Conservation (phyloP, 2,113 vertebrate species). For the Neomonachus schauinslandi region DNA sequence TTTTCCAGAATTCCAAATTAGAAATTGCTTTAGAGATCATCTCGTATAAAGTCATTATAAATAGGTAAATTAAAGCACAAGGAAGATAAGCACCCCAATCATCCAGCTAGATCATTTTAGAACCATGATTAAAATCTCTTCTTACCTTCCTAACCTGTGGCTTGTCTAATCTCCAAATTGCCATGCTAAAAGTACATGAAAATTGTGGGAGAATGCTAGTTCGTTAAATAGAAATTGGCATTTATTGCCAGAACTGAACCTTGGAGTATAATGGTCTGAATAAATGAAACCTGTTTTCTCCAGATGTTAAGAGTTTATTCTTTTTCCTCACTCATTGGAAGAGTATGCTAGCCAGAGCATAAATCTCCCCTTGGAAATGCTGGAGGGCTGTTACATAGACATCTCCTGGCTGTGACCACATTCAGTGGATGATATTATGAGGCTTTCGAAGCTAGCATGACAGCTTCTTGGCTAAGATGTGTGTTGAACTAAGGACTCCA, state of each 20-base stretch:
- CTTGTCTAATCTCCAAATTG: not conserved
- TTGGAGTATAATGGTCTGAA: not conserved
- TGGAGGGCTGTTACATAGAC: not conserved
- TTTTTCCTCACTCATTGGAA: not conserved
- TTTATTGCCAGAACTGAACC: not conserved
- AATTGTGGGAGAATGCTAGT: not conserved
- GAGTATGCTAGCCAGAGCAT: not conserved
- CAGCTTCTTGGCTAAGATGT: not conserved
- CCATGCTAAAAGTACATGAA: not conserved
- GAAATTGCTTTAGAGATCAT: not conserved
- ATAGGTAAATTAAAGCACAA: not conserved
- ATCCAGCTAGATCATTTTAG: not conserved
- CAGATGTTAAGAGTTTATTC: not conserved
- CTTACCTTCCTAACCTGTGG: not conserved
- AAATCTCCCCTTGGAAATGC: not conserved
- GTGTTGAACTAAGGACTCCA: not conserved
- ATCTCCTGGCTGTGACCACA: not conserved
- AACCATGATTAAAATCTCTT: not conserved
- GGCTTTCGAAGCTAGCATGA: not conserved
- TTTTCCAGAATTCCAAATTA: not conserved
- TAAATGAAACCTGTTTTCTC: not conserved
- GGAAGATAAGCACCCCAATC: not conserved
- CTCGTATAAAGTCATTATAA: not conserved
- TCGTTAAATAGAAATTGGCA: not conserved
- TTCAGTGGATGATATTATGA: not conserved